A percentile compares a stretch with the other conserved stretches of the same genome.
These are phyloP conservation scores for Emmelina monodactyla DNA, from an alignment of 2,888 invertebrate species.

Conservation along the genomic window DNA sequence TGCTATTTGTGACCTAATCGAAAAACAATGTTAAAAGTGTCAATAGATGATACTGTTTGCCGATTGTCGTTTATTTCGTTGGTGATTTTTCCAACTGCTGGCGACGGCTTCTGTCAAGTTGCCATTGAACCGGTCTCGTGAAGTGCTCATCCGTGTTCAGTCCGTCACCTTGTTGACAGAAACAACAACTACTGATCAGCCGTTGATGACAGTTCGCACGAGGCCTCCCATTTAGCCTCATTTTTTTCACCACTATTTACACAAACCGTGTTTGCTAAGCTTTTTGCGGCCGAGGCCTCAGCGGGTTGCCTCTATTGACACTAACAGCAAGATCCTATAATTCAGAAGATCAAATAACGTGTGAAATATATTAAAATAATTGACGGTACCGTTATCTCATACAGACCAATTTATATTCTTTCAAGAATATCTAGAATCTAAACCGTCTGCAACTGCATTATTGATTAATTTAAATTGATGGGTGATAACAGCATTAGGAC, in stretches of 20 bases:
- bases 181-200: constrained; percentile 45
- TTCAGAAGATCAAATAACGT: too few relatives aligned
- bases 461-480: neutral
- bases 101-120: constrained; percentile 17
- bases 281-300: constrained; percentile 51
- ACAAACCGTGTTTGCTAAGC: constrained; percentile 37
- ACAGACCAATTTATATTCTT: too few relatives aligned
- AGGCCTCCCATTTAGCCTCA: constrained; percentile 39
- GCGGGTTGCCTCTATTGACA: constrained; percentile 43
- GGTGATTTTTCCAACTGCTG: too few relatives aligned
- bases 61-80: too few relatives aligned
- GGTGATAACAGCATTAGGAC: neutral
- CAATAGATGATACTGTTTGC: too few relatives aligned
- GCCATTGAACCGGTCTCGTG: constrained; percentile 36
- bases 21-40: too few relatives aligned
- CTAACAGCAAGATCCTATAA: too few relatives aligned
- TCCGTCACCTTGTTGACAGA: constrained; percentile 43
- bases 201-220: constrained; percentile 43
- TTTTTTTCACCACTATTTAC: constrained; percentile 40
- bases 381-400: too few relatives aligned
- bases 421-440: too few relatives aligned
- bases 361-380: too few relatives aligned
- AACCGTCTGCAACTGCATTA: too few relatives aligned
- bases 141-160: constrained; percentile 49
- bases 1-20: too few relatives aligned